Evolutionary conservation across 2,113 vertebrate species (phyloP).

Genomic region (Cettia cetti): DNA sequence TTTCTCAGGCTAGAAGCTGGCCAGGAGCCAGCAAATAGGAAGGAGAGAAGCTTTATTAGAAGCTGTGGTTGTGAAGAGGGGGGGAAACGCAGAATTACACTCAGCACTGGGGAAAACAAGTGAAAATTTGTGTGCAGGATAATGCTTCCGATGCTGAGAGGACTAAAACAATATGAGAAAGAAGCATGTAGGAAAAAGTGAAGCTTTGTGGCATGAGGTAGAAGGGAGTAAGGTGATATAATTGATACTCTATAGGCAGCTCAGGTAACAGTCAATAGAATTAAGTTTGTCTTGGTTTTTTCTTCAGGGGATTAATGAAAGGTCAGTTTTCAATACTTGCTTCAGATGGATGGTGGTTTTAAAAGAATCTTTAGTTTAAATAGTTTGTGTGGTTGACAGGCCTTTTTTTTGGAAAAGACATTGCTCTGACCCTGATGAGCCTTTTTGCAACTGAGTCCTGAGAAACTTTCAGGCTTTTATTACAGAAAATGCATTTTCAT

Average conservation of each 20-base stretch:
- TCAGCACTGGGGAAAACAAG: background rate
- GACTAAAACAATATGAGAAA: background rate
- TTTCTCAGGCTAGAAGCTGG: constrained; percentile 56
- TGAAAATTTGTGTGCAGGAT: background rate
- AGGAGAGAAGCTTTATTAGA: background rate
- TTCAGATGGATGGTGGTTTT: background rate
- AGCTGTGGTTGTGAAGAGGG: background rate
- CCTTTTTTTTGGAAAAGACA: background rate
- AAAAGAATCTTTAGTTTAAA: background rate
- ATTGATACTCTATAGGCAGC: background rate
- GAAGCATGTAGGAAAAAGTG: background rate
- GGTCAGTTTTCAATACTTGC: background rate
- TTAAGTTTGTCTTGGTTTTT: background rate
- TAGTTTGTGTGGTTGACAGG: background rate
- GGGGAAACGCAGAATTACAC: background rate
- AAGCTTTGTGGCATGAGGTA: background rate
- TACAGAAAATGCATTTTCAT: background rate
- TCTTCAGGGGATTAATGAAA: background rate
- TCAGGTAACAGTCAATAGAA: constrained; percentile 21
- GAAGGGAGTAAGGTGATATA: background rate
- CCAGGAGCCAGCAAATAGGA: constrained; percentile 33
- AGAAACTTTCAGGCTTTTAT: background rate
- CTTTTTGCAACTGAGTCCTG: background rate
- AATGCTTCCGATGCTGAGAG: background rate
- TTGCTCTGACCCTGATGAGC: background rate